Conservation (phyloP, 2,113 vertebrate species). For the Choloepus hoffmanni region DNA sequence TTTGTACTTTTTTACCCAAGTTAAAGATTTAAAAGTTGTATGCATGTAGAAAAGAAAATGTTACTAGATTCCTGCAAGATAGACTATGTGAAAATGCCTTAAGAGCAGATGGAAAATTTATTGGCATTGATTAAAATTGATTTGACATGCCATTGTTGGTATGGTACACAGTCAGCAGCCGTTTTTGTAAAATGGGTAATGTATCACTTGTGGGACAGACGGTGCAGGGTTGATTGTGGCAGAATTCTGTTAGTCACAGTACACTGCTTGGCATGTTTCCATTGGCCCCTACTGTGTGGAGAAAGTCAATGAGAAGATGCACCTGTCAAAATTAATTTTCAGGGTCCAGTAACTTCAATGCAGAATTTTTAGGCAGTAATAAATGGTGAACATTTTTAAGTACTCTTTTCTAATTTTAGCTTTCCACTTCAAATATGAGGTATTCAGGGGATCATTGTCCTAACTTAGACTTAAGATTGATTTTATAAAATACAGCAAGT, state of each 20-base stretch:
- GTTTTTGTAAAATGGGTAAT: conserved; percentile 75
- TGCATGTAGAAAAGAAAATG: conserved; percentile 12
- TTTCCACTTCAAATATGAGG: background rate
- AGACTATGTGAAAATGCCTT: conserved; percentile 69
- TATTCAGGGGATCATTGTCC: background rate
- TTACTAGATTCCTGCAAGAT: conserved; percentile 47
- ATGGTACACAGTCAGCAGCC: conserved; percentile 70
- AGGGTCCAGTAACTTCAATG: conserved; percentile 80
- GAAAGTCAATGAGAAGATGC: conserved; percentile 86
- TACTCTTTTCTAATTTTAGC: conserved; percentile 67
- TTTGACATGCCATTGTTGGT: conserved; percentile 79
- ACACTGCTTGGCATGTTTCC: conserved; percentile 81
- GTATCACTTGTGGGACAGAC: conserved; percentile 83
- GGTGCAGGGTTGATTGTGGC: conserved; percentile 80
- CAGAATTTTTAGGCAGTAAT: conserved; percentile 68
- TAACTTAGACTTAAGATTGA: conserved; percentile 21
- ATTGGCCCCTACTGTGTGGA: conserved; percentile 67
- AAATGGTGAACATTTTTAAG: conserved; percentile 48
- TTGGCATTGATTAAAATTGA: conserved; percentile 87
- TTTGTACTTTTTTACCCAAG: background rate
- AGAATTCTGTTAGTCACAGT: conserved; percentile 85
- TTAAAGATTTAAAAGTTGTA: conserved; percentile 57
- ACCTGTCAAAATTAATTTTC: conserved; percentile 88
- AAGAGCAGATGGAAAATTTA: conserved; percentile 84
- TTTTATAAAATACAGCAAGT: conserved; percentile 25